phyloP scores from a whole-genome alignment of 1,140 invertebrate genomes.

The Diplogasteroides magnus region DNA sequence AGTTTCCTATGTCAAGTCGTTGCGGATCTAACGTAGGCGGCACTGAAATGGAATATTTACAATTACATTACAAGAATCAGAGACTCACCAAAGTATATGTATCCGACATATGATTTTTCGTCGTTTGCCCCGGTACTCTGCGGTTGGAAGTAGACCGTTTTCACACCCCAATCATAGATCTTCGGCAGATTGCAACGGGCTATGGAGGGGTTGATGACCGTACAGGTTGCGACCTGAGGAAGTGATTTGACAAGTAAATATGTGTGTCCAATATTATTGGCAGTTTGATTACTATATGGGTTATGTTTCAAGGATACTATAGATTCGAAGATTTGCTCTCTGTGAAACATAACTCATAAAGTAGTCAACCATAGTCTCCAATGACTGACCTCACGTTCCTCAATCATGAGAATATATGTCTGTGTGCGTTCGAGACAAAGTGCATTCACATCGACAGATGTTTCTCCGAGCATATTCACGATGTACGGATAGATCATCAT shows the following conservation, averaged over 20 bases:
- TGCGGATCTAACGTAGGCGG: slow-evolving; percentile 51
- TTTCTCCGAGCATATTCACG: slow-evolving; percentile 56
- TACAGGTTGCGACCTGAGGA: slow-evolving; percentile 42
- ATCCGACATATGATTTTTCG: slow-evolving; percentile 53
- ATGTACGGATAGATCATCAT: slow-evolving; percentile 55
- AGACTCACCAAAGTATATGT: slow-evolving; percentile 50
- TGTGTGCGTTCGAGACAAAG: slow-evolving; percentile 50
- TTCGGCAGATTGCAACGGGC: slow-evolving; percentile 47
- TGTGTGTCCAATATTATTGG: slow-evolving; percentile 1
- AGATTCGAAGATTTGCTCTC: no score
- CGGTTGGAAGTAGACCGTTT: slow-evolving; percentile 54
- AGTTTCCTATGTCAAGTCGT: slow-evolving; percentile 51
- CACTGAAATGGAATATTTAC: slow-evolving; percentile 31
- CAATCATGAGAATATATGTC: slow-evolving; percentile 55
- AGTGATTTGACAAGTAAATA: no score
- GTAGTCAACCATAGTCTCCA: no score
- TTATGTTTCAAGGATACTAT: slow-evolving; percentile 7
- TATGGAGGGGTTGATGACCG: slow-evolving; percentile 47
- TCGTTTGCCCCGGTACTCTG: slow-evolving; percentile 48
- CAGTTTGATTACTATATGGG: no score
- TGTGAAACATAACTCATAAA: no score
- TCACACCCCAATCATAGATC: slow-evolving; percentile 55
- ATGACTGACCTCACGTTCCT: slow-evolving; percentile 43
- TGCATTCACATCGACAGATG: slow-evolving; percentile 53
- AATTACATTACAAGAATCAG: slow-evolving; percentile 11